Evolutionary conservation across 2,888 invertebrate genomes (phyloP), one percentile per base, ranked within the genome.

Genomic region (Tachina fera): DNA sequence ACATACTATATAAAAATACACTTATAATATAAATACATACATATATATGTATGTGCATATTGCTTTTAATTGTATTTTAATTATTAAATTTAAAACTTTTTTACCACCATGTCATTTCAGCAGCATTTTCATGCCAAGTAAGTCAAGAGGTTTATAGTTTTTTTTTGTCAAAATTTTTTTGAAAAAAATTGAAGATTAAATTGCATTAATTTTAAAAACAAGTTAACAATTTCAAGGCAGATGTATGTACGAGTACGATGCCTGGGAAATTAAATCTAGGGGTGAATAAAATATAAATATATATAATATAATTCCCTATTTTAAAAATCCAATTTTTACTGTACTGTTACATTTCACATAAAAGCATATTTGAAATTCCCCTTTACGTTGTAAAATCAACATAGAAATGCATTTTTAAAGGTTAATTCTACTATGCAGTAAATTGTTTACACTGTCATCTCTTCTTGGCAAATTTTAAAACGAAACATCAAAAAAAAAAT

Each of bases 61-160:
- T 82, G 16, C 76, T 79, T 82, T 70, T 85, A 82, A 82, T 82
- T 82, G 60, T 71, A 86, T 76, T 83, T 83, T 82, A 83, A 82
- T 79, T 79, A 83, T 83, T 83, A 79, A 79, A 71, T 78, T 78
- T 67, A 75, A 75, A 78, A 68, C 43, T 61, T 75, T 63, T 81
- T 68, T 51, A 16, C 43, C 56, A 56, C 47, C 47, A 56, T 56
- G 56, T 63, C 71, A 56, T 72, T 49, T 63, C 79, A 63, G 60
- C 67, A 68, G 47, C 16, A 41, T 45, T 60, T 61, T 1, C 14
- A 51, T 72, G 58, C 58, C 41, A 65, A 31, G 56, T 81, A 84
- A 81, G 84, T 76, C 77, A 85, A 74, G 77, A 61, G 81, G 68
- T 81, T 78, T 85, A 74, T 82, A 70, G 63, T 51, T 60, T 67